Percentiles rank a stretch among this genome's conserved stretches.
Evolutionary conservation across 2,797 vertebrate species (phyloP).

Genomic region (Cuculus canorus): DNA sequence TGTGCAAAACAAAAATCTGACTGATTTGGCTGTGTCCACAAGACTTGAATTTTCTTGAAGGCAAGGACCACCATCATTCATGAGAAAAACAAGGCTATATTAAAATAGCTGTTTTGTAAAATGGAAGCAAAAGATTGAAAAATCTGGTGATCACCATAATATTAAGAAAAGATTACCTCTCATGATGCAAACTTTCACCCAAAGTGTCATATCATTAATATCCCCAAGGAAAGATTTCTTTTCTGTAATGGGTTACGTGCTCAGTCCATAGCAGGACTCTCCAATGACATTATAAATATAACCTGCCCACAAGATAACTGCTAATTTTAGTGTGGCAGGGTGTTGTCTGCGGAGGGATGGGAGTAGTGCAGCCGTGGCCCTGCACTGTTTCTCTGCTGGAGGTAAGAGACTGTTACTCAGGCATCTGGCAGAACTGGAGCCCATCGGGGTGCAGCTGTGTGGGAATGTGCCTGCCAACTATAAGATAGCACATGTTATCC

Average conservation of each 20-base stretch:
- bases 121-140: background rate
- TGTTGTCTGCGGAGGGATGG: background rate
- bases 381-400: rapidly evolving
- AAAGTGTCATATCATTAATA: background rate
- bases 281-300: background rate
- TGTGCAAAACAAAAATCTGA: background rate
- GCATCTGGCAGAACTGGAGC: background rate
- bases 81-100: background rate
- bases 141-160: background rate
- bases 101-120: background rate
- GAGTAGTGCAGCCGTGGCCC: background rate
- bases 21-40: background rate
- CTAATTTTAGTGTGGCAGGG: background rate
- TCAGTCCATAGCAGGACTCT: background rate
- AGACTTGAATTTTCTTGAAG: background rate
- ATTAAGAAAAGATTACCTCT: background rate
- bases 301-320: background rate
- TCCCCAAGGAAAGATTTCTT: background rate
- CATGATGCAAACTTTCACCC: rapidly evolving
- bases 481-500: background rate
- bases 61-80: background rate
- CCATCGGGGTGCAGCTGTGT: background rate
- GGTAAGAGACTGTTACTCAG: background rate
- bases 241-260: background rate
- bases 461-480: rapidly evolving